Conservation (phyloP, 2,797 vertebrate species). For the Sarcophilus harrisii region DNA sequence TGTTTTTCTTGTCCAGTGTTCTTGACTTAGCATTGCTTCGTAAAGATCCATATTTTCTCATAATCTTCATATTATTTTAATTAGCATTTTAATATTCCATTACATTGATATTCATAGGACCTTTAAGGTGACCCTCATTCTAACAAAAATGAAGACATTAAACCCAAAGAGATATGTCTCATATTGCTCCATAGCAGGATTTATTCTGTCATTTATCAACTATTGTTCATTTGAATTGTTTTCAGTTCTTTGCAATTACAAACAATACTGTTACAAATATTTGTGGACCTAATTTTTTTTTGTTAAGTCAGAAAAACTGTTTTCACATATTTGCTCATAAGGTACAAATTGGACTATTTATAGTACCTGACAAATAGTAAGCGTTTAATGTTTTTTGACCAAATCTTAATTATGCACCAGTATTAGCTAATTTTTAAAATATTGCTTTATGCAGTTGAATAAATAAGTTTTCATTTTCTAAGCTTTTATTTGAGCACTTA, state of each 20-base stretch:
- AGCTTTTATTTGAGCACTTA: not conserved
- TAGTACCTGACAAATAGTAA: not conserved
- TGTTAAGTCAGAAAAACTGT: not conserved
- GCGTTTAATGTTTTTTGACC: not conserved
- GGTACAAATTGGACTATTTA: not conserved
- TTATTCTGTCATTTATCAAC: conserved; percentile 4
- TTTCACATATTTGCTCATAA: not conserved
- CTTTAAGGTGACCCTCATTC: not conserved
- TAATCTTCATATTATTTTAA: not conserved
- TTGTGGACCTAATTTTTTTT: not conserved
- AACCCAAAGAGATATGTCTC: not conserved
- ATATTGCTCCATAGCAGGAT: not conserved
- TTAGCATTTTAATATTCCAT: not conserved
- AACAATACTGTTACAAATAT: not conserved
- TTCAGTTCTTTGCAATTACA: conserved; percentile 23
- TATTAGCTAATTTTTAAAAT: not conserved
- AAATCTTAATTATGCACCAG: not conserved
- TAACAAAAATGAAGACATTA: not conserved
- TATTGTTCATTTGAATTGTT: conserved; percentile 37
- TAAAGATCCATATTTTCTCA: not conserved
- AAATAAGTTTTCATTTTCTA: not conserved
- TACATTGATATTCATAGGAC: not conserved
- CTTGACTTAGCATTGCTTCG: not conserved
- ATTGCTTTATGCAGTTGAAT: not conserved
- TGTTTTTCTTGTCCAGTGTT: not conserved